Percentiles rank a stretch among this genome's conserved stretches.
Conservation (phyloP, 2,113 vertebrate species). For the Micronycteris hirsuta region DNA sequence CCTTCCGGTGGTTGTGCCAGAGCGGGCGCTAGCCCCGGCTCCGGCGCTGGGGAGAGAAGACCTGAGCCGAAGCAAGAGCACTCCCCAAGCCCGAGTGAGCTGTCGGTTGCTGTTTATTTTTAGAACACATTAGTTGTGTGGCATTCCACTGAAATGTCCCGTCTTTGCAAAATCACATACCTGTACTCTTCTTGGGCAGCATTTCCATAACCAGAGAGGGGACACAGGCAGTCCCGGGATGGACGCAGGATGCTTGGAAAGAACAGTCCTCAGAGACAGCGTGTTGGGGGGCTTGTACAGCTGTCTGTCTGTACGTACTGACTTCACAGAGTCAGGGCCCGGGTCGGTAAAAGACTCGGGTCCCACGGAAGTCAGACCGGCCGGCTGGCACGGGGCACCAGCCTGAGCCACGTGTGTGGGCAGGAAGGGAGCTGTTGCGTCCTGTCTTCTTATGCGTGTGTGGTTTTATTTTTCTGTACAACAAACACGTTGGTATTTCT, state of each 20-base stretch:
- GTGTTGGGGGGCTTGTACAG: background rate
- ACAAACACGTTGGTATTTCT: background rate
- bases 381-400: accelerated
- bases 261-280: background rate
- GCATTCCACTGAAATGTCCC: background rate
- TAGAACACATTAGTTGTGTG: background rate
- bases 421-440: background rate
- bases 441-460: background rate
- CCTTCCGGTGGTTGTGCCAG: no score
- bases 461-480: background rate
- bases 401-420: background rate
- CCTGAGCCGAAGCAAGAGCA: background rate
- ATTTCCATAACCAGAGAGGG: background rate
- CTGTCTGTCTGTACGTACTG: accelerated
- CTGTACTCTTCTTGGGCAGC: background rate
- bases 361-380: background rate
- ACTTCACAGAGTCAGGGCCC: background rate
- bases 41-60: background rate
- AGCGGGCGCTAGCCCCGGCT: background rate
- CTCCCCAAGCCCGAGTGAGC: background rate
- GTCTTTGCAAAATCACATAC: background rate
- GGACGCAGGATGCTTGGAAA: background rate
- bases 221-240: background rate
- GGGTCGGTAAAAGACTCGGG: background rate
- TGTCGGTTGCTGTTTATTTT: background rate